Evolutionary conservation across 2,888 invertebrate species (phyloP), one percentile per base, ranked within the genome.

Genomic region (Papilio gigon): DNA sequence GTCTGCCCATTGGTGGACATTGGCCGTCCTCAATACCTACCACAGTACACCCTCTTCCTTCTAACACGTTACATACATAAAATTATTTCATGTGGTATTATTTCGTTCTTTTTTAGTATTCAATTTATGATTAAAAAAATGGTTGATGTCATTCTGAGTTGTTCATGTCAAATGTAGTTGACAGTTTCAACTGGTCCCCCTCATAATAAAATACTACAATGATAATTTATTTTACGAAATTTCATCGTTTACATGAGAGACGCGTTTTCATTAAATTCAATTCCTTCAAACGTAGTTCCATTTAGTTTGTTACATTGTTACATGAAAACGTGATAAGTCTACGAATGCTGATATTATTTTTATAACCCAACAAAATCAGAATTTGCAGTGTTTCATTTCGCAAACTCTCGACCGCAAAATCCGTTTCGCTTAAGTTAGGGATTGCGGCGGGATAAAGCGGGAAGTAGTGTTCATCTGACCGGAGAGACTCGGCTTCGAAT

Each of bases 381-480:
- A 56, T 56, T 56, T 56, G 30, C 53, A 9, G 27, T 53, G 53
- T 30, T 56, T 56, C 53, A 30, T 30, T 56, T 56, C 53, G 53
- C 30, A 17, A 56, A 56, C 53, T 56, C 53, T 56, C 53, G 53
- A 56, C 53, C 53, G 30, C 53, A 56, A 56, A 56, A 56, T 56
- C 53, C 56, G 22, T 47, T 65, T 65, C 58, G 44, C 58, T 33
- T 44, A 65, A 59, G 58, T 44, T 59, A 20, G 14, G 59, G 59
- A 59, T 65, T 65, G 59, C n/a, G 44, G 65, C 59, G 65, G 40
- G 33, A 59, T 58, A 59, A 42, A 42, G 5, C 42, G 33, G 33
- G 30, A 35, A 67, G 40, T 61, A 56, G 47, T 71, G 22, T 67
- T 71, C 63, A 59, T 25, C 33, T 56, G 40, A 53, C 33, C 33